Conservation (phyloP, 2,888 invertebrate species). For the Rhopalosiphum nymphaeae region DNA sequence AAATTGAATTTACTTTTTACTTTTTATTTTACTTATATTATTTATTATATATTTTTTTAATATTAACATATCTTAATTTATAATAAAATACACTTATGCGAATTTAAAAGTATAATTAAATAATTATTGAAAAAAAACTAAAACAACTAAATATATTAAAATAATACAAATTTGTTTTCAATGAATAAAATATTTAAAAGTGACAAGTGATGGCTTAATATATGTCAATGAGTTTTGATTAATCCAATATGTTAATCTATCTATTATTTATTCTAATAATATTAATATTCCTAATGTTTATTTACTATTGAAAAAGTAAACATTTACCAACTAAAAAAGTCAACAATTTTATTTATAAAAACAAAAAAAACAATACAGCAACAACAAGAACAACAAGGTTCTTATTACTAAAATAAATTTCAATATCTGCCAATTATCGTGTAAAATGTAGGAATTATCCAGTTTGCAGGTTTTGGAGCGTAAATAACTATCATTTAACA, state of each 20-base stretch:
- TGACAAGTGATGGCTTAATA: not conserved
- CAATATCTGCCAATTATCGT: not conserved
- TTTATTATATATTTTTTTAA: too few relatives aligned
- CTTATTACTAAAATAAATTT: not conserved
- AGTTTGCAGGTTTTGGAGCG: not conserved
- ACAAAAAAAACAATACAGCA: not conserved
- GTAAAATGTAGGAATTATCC: not conserved
- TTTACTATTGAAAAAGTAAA: not conserved
- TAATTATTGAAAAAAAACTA: too few relatives aligned
- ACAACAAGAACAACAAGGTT: not conserved
- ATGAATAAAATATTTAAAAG: not conserved
- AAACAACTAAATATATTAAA: not conserved
- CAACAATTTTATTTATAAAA: not conserved
- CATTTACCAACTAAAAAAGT: not conserved
- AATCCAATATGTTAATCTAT: not conserved
- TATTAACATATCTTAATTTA: too few relatives aligned
- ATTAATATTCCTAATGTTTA: not conserved
- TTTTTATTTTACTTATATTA: too few relatives aligned
- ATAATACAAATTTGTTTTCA: not conserved
- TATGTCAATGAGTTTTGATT: not conserved
- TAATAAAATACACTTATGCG: too few relatives aligned
- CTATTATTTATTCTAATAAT: not conserved
- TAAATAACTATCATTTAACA: not conserved
- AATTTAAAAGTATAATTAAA: too few relatives aligned
- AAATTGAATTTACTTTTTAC: too few relatives aligned